A percentile compares a stretch with the other conserved stretches of the same genome.
Evolutionary conservation across 2,113 vertebrate genomes (phyloP).

Genomic region (Smithornis capensis): DNA sequence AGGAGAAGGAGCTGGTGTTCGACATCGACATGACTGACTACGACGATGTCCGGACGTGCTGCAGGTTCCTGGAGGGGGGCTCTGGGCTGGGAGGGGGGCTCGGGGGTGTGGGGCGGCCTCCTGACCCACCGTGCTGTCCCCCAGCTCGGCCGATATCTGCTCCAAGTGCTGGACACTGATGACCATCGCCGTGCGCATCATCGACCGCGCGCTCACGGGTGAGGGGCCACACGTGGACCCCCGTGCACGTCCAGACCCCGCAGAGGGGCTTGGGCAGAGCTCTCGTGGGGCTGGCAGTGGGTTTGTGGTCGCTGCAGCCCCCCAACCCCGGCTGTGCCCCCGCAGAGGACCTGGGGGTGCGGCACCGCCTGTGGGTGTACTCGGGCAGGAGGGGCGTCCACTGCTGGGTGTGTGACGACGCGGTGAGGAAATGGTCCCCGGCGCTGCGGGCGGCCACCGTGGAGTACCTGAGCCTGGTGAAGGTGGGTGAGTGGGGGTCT

Average conservation of each 20-base stretch:
- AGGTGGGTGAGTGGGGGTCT: slow-evolving; percentile 62
- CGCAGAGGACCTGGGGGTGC: slow-evolving; percentile 92
- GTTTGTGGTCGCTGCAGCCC: rapidly evolving
- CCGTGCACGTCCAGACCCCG: rapidly evolving
- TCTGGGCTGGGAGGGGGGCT: neutral
- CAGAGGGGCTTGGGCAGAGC: rapidly evolving
- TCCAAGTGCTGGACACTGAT: slow-evolving; percentile 95
- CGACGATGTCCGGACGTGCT: slow-evolving; percentile 91
- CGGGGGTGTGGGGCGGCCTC: rapidly evolving
- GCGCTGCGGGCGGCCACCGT: slow-evolving; percentile 87
- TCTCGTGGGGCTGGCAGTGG: rapidly evolving
- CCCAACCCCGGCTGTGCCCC: neutral
- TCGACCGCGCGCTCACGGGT: slow-evolving; percentile 88
- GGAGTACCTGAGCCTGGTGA: slow-evolving; percentile 91
- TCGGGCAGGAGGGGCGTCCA: slow-evolving; percentile 95
- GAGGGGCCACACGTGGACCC: rapidly evolving
- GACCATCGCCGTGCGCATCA: slow-evolving; percentile 89
- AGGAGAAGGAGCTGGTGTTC: slow-evolving; percentile 96
- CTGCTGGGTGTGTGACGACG: slow-evolving; percentile 96
- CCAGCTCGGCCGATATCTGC: slow-evolving; percentile 93
- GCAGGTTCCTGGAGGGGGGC: slow-evolving; percentile 73
- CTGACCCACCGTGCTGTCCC: neutral
- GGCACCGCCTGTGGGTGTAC: slow-evolving; percentile 92
- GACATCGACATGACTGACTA: slow-evolving; percentile 99
- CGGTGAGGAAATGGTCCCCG: slow-evolving; percentile 88